These are phyloP conservation scores for Alloscopus bannaensis DNA, from an alignment of 2,888 invertebrate genomes.

Conservation along the genomic window DNA sequence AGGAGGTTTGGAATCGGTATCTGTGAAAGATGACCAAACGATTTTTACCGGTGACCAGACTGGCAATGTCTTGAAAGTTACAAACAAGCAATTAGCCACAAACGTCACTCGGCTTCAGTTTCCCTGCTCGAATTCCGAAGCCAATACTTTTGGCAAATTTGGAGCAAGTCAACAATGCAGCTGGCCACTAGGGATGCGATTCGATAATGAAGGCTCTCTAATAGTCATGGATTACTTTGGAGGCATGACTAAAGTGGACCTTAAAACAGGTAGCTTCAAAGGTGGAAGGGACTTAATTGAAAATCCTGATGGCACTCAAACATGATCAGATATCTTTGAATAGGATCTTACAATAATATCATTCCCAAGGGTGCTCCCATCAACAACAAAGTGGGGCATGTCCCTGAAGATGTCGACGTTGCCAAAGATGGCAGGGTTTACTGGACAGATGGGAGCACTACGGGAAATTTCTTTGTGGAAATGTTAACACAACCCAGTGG, in stretches of 20 bases:
- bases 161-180: slow-evolving; percentile 90
- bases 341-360: slow-evolving; percentile 75
- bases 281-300: background rate
- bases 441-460: slow-evolving; percentile 89
- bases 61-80: slow-evolving; percentile 27
- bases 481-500: slow-evolving; percentile 87
- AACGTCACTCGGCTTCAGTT: slow-evolving; percentile 39
- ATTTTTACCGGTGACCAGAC: slow-evolving; percentile 20
- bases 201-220: slow-evolving; percentile 76
- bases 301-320: background rate
- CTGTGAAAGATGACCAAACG: slow-evolving; percentile 22
- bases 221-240: slow-evolving; percentile 45
- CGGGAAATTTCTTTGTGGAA: slow-evolving; percentile 81
- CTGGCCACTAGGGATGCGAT: slow-evolving; percentile 90
- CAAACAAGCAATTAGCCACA: slow-evolving; percentile 7
- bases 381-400: slow-evolving; percentile 74
- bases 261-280: slow-evolving; percentile 80
- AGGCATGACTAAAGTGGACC: slow-evolving; percentile 79
- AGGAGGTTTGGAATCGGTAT: slow-evolving; percentile 34
- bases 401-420: slow-evolving; percentile 85
- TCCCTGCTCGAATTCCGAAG: slow-evolving; percentile 3
- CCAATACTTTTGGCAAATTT: no score
- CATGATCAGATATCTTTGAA: background rate
- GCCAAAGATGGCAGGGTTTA: slow-evolving; percentile 89
- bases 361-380: slow-evolving; percentile 82